phyloP scores from a whole-genome alignment of 2,797 vertebrate species.

The Karalla daura region DNA sequence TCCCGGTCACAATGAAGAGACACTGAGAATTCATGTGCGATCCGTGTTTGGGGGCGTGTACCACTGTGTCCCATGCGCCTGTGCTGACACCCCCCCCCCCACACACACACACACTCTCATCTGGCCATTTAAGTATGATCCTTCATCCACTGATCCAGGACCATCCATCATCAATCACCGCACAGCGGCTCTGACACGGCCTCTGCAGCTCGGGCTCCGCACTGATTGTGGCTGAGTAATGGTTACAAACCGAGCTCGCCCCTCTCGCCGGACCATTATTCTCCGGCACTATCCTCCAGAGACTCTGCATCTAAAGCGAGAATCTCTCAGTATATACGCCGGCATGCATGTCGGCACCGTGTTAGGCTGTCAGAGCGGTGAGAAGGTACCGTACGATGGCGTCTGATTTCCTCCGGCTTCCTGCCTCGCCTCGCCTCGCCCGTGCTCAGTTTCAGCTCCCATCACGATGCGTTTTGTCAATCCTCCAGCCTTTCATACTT shows the following conservation, averaged over 20 bases:
- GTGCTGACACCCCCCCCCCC: not conserved
- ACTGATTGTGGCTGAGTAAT: constrained; percentile 20
- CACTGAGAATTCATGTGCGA: constrained; percentile 6
- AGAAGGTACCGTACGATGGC: constrained; percentile 25
- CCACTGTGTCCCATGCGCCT: not conserved
- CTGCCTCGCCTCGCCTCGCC: not conserved
- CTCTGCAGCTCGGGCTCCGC: constrained; percentile 17
- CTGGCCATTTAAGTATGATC: constrained; percentile 5
- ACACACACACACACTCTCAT: too few relatives aligned
- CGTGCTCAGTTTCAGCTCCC: constrained; percentile 28
- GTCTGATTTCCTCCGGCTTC: constrained; percentile 12
- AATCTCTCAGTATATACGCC: constrained; percentile 17
- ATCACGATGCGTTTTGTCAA: constrained; percentile 19
- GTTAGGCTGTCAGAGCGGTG: constrained; percentile 8
- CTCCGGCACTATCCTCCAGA: constrained; percentile 14
- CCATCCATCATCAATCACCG: constrained; percentile 6
- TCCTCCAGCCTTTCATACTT: constrained; percentile 17
- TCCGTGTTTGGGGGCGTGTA: not conserved
- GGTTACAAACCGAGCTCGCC: constrained; percentile 13
- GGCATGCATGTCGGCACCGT: constrained; percentile 27
- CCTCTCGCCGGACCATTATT: constrained; percentile 14
- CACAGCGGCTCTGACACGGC: constrained; percentile 10
- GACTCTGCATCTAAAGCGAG: constrained; percentile 8
- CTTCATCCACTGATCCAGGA: not conserved
- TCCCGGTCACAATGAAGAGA: not conserved